Evolutionary conservation across 2,888 invertebrate genomes (phyloP).

Genomic region (Mycalesis mineus): DNA sequence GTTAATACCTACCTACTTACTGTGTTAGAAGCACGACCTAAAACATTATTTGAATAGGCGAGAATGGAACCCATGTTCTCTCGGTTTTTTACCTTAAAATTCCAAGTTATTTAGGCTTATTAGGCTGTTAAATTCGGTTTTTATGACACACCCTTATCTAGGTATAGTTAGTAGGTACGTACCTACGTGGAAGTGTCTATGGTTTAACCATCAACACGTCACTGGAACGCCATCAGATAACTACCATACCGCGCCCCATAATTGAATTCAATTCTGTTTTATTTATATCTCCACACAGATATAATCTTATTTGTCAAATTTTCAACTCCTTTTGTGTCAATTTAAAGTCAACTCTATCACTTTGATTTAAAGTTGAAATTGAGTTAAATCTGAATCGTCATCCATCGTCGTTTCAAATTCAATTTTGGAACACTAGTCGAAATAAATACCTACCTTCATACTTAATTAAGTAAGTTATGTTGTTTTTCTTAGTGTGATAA

Average conservation of each 20-base stretch:
- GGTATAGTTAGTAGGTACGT: too few relatives aligned
- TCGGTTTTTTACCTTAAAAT: too few relatives aligned
- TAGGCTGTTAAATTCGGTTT: too few relatives aligned
- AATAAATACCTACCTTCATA: too few relatives aligned
- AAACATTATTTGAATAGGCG: too few relatives aligned
- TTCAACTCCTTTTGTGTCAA: neutral
- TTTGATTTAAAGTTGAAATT: neutral
- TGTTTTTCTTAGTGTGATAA: too few relatives aligned
- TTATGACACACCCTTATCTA: too few relatives aligned
- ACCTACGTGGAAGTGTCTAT: constrained; percentile 22
- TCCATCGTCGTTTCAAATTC: constrained; percentile 13
- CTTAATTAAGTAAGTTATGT: too few relatives aligned
- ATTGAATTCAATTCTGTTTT: constrained; percentile 34
- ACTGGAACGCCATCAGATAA: constrained; percentile 28
- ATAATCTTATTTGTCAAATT: constrained; percentile 28
- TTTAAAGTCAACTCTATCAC: constrained; percentile 16
- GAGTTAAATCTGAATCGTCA: neutral
- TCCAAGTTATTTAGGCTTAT: too few relatives aligned
- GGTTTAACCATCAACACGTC: constrained; percentile 26
- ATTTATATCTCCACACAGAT: constrained; percentile 28
- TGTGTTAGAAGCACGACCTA: too few relatives aligned
- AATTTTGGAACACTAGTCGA: constrained; percentile 21
- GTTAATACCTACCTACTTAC: too few relatives aligned
- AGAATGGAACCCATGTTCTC: too few relatives aligned
- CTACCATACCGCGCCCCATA: constrained; percentile 26